These are phyloP conservation scores for Acanthosepion esculentum DNA, from an alignment of 2,888 invertebrate genomes.

Conservation along the genomic window DNA sequence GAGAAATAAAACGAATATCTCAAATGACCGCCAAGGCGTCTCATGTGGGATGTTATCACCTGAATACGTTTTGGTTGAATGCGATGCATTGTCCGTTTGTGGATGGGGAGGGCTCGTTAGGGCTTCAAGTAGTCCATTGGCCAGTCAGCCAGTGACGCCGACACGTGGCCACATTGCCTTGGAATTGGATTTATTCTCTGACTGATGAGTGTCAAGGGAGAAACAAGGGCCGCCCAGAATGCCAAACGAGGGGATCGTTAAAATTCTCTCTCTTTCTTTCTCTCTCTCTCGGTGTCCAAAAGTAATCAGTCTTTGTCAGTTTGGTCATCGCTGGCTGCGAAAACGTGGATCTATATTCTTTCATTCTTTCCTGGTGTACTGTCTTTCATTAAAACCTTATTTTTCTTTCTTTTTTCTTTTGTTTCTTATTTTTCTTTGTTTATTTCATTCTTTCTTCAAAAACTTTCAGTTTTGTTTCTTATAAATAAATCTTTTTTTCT, in stretches of 20 bases:
- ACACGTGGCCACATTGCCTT: background rate
- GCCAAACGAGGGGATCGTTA: background rate
- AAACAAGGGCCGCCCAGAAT: background rate
- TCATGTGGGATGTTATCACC: background rate
- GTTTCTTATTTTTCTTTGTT: background rate
- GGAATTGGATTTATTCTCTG: conserved; percentile 16
- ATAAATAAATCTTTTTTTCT: too few relatives aligned
- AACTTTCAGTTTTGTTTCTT: too few relatives aligned
- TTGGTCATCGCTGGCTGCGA: background rate
- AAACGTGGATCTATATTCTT: background rate
- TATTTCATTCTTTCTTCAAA: background rate
- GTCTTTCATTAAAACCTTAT: background rate
- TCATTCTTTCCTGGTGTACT: too few relatives aligned
- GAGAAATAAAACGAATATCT: background rate
- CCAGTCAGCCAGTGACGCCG: background rate
- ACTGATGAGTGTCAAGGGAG: background rate
- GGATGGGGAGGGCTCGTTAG: background rate
- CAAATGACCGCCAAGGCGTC: background rate
- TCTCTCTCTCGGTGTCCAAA: background rate
- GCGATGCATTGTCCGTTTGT: background rate
- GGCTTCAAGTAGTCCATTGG: background rate
- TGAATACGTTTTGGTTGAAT: background rate
- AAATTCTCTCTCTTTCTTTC: background rate
- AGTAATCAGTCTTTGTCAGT: conserved; percentile 33
- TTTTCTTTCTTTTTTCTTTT: background rate